Base-by-base conservation (phyloP, 2,113 vertebrate genomes). In the Prionailurus viverrinus region DNA sequence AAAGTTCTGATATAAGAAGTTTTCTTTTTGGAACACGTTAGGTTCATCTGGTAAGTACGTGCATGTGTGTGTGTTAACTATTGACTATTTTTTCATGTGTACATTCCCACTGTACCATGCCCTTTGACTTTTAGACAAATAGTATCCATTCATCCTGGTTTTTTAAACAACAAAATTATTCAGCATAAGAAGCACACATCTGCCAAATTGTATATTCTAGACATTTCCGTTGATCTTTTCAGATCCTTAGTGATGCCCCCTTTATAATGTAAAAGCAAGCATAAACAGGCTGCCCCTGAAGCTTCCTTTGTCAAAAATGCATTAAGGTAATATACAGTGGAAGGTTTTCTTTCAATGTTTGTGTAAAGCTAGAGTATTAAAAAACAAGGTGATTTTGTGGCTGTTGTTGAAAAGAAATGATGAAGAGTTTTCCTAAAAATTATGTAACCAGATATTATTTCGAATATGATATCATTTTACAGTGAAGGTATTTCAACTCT, bases 91-190 rank as follows among this genome's bases (percentile, higher is more conserved):
- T 48, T 95, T 85, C 81, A 84, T 55, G 16, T 53, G 48, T 33
- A 74, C 19, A 45, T 85, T 55, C 4, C 33, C 13, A 66, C 65
- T 91, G 23, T 83, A 23, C 39, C 8, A 18, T 69, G 51, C 4
- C 14, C 68, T 96, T 91, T 89, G 36, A 83, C 53, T 84, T 95
- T 93, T 36, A 58, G 68, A 74, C 85, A 83, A 85, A 83, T 78
- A 79, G 8, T 95, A 19, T 93, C 91, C 55, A 80, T 92, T 94
- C 29, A 89, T 51, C 91, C 11, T 97, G 53, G 78, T 85, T 58
- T 95, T 89, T 86, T 25, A 89, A 95, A 82, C 33, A 89, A 19
- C 63, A 65, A 89, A 96, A 95, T 96, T 93, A 85, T 92, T 15
- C 31, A 63, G n/a, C 84, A 16, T 39, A 90, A 96, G 66, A 83